phyloP scores from a whole-genome alignment of 1,140 invertebrate genomes.

The Himalopsyche phryganea region DNA sequence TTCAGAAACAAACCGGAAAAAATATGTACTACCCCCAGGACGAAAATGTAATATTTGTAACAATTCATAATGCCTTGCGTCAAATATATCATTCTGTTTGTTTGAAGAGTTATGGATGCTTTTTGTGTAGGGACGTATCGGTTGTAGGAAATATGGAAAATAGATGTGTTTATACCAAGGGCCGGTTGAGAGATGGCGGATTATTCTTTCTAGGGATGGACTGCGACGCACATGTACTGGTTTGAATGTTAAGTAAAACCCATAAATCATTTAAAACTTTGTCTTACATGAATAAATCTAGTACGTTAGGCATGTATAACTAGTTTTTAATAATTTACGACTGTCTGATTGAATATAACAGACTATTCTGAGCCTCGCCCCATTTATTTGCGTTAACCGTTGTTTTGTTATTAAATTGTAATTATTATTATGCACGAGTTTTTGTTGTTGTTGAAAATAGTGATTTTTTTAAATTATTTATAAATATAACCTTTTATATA shows the following conservation, averaged over 20 bases:
- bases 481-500: too few relatives aligned
- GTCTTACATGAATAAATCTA: too few relatives aligned
- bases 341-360: too few relatives aligned
- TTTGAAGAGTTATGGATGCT: conserved; percentile 31
- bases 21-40: conserved; percentile 27
- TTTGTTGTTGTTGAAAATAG: too few relatives aligned
- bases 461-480: too few relatives aligned
- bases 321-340: too few relatives aligned
- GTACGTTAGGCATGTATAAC: too few relatives aligned
- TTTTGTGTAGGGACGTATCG: conserved; percentile 18
- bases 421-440: too few relatives aligned
- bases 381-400: too few relatives aligned
- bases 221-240: not conserved
- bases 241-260: not conserved
- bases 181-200: not conserved
- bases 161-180: not conserved
- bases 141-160: not conserved
- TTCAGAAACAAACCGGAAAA: conserved; percentile 34
- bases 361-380: too few relatives aligned
- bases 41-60: conserved; percentile 27
- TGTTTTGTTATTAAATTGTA: too few relatives aligned
- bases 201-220: not conserved
- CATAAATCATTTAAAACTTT: not conserved
- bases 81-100: conserved; percentile 33
- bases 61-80: conserved; percentile 30